These are phyloP conservation scores for Calephelis virginiensis DNA, from an alignment of 1,140 invertebrate genomes.

Conservation along the genomic window DNA sequence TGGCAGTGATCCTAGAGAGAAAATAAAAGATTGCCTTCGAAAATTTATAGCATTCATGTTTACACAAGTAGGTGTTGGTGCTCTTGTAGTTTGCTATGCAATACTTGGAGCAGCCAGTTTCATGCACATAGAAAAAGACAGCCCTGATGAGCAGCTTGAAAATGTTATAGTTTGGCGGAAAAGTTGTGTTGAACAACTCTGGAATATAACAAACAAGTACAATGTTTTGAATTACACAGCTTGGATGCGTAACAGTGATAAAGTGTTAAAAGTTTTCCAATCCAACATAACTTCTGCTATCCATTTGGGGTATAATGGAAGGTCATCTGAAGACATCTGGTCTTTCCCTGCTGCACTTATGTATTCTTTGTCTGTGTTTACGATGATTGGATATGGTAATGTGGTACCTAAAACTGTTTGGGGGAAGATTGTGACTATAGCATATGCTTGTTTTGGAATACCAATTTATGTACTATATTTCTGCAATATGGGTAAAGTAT, in stretches of 20 bases:
- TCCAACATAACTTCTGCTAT: slow-evolving; percentile 84
- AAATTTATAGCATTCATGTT: slow-evolving; percentile 94
- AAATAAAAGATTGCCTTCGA: slow-evolving; percentile 89
- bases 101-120: slow-evolving; percentile 96
- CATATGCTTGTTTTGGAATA: slow-evolving; percentile 97
- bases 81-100: slow-evolving; percentile 95
- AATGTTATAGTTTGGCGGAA: slow-evolving; percentile 75
- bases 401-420: slow-evolving; percentile 93
- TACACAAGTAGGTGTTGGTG: slow-evolving; percentile 96
- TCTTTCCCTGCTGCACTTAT: slow-evolving; percentile 91
- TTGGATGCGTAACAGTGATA: slow-evolving; percentile 84
- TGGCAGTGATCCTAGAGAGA: slow-evolving; percentile 83
- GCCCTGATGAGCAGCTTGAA: slow-evolving; percentile 79
- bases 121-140: slow-evolving; percentile 88
- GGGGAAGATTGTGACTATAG: slow-evolving; percentile 94
- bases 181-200: slow-evolving; percentile 82
- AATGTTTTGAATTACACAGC: slow-evolving; percentile 88
- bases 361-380: slow-evolving; percentile 92
- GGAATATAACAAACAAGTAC: slow-evolving; percentile 84
- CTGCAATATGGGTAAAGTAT: slow-evolving; percentile 92
- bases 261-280: slow-evolving; percentile 85
- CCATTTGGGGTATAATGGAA: slow-evolving; percentile 88
- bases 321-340: slow-evolving; percentile 86
- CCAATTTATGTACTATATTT: slow-evolving; percentile 95
- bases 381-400: slow-evolving; percentile 97